Evolutionary conservation across 2,888 invertebrate species (phyloP), one percentile per base, ranked within the genome.

Genomic region (Pegoplata infirma): DNA sequence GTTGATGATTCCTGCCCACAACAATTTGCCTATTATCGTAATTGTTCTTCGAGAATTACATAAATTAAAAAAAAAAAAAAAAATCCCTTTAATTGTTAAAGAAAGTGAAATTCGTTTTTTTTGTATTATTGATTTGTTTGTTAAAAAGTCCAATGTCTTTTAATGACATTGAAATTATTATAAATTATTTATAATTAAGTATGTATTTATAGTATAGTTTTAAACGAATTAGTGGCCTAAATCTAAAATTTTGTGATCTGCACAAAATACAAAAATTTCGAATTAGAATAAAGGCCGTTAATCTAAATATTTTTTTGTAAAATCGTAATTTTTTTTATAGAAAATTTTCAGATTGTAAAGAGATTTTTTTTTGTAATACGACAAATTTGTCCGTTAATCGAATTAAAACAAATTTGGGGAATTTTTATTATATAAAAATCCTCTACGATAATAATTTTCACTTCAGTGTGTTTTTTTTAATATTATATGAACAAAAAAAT

Each of bases 31-130:
- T 87, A 85, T 51, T 88, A 87, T 80, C 85, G 88, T n/a, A 88
- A 86, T 64, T 89, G 88, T 71, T 84, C 89, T 10, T 89, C 88
- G 8, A 82, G 88, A 16, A 81, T 84, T 40, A 84, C 82, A 21
- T 84, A 84, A 68, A 8, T 32, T 6, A 25, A 16, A n/a, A n/a
- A n/a, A n/a, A n/a, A n/a, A n/a, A n/a, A n/a, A n/a, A n/a, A n/a
- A n/a, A n/a, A n/a, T n/a, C n/a, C n/a, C n/a, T n/a, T n/a, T n/a
- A n/a, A 36, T 16, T 47, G 10, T 10, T 44, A 16, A 59, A n/a
- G 16, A 40, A 49, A 68, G 16, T 49, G n/a, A 28, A 69, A 40
- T 49, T 16, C 36, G 5, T 32, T 4, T 49, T 36, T 12, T 6
- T 66, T 14, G 12, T 32, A 68, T 36, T 59, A 63, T 66, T 56